Percentiles rank a stretch among this genome's conserved stretches.
These are phyloP conservation scores for Mungos mungo DNA, from an alignment of 2,113 vertebrate genomes.

Conservation along the genomic window DNA sequence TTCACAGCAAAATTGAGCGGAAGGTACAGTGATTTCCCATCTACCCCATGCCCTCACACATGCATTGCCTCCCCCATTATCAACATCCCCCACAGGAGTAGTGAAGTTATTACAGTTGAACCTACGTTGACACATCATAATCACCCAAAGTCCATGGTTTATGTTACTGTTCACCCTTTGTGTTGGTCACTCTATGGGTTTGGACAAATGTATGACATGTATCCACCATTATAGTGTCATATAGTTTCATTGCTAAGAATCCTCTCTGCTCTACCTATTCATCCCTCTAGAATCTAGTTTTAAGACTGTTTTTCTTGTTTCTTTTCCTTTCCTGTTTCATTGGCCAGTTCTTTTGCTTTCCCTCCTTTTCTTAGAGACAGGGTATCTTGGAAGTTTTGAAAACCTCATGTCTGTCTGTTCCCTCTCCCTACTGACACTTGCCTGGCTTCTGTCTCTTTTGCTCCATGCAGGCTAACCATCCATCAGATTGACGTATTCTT, in stretches of 20 bases:
- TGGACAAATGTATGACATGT: neutral
- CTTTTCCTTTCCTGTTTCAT: neutral
- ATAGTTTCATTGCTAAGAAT: neutral
- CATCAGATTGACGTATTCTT: neutral
- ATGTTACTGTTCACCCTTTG: neutral
- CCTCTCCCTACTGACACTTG: neutral
- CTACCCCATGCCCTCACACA: neutral
- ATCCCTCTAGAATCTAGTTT: neutral
- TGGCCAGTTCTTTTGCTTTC: neutral
- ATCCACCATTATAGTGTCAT: neutral
- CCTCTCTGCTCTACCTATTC: neutral
- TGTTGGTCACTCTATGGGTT: neutral
- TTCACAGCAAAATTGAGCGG: neutral
- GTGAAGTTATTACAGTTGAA: neutral
- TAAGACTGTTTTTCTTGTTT: neutral
- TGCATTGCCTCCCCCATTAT: neutral
- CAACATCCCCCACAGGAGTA: too few species aligned
- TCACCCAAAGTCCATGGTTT: neutral
- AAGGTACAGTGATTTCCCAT: neutral
- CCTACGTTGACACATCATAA: neutral
- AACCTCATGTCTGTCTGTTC: neutral
- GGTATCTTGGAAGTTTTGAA: neutral
- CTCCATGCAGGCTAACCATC: neutral
- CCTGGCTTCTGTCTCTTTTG: neutral
- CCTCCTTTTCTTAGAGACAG: neutral